Evolutionary conservation across 2,888 invertebrate species (phyloP).

Genomic region (Zygogramma bicolorata): DNA sequence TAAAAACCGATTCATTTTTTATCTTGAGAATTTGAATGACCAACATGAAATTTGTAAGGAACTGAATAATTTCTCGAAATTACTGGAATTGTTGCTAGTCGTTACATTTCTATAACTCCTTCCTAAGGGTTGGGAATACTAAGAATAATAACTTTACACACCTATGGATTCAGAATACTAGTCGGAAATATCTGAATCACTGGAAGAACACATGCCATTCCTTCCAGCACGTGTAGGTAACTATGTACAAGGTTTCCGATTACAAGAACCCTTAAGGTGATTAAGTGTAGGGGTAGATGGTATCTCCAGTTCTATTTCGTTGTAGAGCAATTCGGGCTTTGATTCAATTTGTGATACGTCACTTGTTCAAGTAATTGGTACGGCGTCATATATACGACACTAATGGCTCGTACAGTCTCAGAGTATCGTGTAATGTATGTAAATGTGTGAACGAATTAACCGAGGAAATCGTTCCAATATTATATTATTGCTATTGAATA

Average conservation of each 20-base stretch:
- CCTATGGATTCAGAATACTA: neutral
- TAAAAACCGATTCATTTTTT: too few relatives aligned
- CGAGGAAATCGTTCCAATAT: neutral
- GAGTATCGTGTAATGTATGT: slow-evolving; percentile 12
- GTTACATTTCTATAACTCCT: too few relatives aligned
- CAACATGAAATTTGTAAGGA: too few relatives aligned
- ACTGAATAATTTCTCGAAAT: too few relatives aligned
- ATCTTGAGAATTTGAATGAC: too few relatives aligned
- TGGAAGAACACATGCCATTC: neutral
- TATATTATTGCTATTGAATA: too few relatives aligned
- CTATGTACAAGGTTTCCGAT: slow-evolving; percentile 14
- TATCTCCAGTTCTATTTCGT: slow-evolving; percentile 24
- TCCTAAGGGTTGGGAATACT: too few relatives aligned
- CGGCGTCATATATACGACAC: slow-evolving; percentile 27
- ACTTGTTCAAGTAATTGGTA: slow-evolving; percentile 33
- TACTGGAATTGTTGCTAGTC: too few relatives aligned
- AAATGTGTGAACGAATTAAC: slow-evolving; percentile 1
- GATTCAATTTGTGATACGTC: slow-evolving; percentile 36
- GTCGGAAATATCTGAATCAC: neutral
- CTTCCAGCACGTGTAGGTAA: neutral
- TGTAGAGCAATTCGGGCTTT: slow-evolving; percentile 25
- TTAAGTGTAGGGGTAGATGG: slow-evolving; percentile 30
- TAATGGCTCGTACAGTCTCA: slow-evolving; percentile 27
- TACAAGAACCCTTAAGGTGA: slow-evolving; percentile 27
- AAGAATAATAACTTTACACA: too few relatives aligned